Evolutionary conservation across 2,113 vertebrate genomes (phyloP), one percentile per base, ranked within the genome.

Genomic region (Tylochromis polylepis): DNA sequence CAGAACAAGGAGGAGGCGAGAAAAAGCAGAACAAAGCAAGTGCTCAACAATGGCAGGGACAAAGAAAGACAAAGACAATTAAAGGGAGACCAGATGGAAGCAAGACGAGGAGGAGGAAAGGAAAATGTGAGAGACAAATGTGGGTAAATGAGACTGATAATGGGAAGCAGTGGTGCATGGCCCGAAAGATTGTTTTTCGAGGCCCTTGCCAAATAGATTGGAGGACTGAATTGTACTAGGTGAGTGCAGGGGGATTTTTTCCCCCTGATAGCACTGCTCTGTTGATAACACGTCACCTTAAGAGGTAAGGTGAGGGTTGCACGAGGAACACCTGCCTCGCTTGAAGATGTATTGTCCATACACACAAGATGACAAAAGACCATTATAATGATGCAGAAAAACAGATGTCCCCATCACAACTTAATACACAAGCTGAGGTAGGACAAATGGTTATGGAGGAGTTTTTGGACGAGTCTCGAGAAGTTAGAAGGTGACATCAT

Each of bases 81-180:
- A 91, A 84, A 79, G 90, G 58, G 22, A 89, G 88, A 89, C 24
- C 41, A 86, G 88, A 87, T 75, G 43, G 65, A 89, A 79, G 80
- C 82, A 57, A 82, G 85, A 85, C 7, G 0, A 85, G 79, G 70
- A 81, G 60, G 57, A 65, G 79, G 88, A 81, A 90, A 87, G 58
- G 72, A 88, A 88, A 89, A 81, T 10, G 27, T 79, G 81, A 72
- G 46, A 88, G 91, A 93, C 86, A 91, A 93, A 92, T 88, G 89
- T 89, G 85, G 34, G 91, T 93, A 94, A 95, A 94, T 95, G 92
- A 94, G 88, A 93, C 83, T 82, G 90, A 94, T 95, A 91, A 94
- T 94, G 91, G 90, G 88, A 91, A 90, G 91, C 93, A 90, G 88
- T 90, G 94, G 88, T 29, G 89, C 92, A 60, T 94, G 89, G 78